A percentile compares a stretch with the other conserved stretches of the same genome.
phyloP scores from a whole-genome alignment of 1,140 invertebrate genomes.

The Coelopa frigida region DNA sequence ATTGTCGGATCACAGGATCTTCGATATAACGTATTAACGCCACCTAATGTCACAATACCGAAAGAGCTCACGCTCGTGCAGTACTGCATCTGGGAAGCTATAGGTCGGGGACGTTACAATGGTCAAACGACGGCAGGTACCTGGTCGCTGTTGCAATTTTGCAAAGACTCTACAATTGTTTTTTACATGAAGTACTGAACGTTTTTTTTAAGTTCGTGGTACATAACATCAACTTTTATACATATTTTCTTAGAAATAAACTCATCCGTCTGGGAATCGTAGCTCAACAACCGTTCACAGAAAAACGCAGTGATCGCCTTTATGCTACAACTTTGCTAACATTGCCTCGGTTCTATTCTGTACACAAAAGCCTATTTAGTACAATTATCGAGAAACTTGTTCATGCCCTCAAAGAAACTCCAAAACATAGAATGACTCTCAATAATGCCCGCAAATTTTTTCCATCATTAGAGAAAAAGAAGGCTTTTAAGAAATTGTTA shows the following conservation, averaged over 20 bases:
- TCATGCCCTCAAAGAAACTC: conserved; percentile 17
- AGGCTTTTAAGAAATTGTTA: conserved; percentile 21
- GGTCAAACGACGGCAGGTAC: conserved; percentile 67
- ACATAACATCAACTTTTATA: too few relatives aligned
- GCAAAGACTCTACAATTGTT: conserved; percentile 47
- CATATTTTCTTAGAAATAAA: conserved; percentile 24
- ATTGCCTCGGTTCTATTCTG: conserved; percentile 13
- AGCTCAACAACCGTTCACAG: conserved; percentile 20
- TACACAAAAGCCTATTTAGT: conserved; percentile 20
- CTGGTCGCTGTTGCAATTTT: conserved; percentile 45
- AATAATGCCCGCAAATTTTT: conserved; percentile 12
- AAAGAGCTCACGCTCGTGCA: conserved; percentile 51
- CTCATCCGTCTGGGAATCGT: conserved; percentile 19
- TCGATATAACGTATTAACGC: conserved; percentile 54
- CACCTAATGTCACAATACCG: conserved; percentile 31
- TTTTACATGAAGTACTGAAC: conserved; percentile 41
- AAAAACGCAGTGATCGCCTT: conserved; percentile 17
- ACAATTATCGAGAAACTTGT: conserved; percentile 28
- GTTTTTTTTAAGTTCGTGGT: too few relatives aligned
- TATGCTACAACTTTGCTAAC: conserved; percentile 12
- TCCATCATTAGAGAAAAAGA: conserved; percentile 3
- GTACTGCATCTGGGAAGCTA: conserved; percentile 69
- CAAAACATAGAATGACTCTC: conserved; percentile 13
- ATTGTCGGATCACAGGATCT: conserved; percentile 63
- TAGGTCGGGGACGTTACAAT: conserved; percentile 62